These are phyloP conservation scores for Percopsis omiscomaycus DNA, from an alignment of 2,797 vertebrate genomes.

Conservation along the genomic window DNA sequence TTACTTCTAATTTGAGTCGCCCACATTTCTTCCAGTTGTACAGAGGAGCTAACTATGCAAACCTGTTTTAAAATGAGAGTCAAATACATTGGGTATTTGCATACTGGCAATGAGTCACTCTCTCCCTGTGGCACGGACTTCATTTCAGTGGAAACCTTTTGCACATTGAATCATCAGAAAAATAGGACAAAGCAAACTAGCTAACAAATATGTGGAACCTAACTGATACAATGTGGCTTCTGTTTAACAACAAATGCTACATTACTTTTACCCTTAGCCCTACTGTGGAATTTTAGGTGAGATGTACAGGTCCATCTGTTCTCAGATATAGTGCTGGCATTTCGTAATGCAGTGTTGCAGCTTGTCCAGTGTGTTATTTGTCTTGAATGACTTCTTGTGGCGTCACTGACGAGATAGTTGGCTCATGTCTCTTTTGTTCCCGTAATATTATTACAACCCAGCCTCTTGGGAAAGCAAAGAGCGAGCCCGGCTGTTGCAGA, in stretches of 20 bases:
- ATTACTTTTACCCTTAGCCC: neutral
- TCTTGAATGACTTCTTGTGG: constrained; percentile 15
- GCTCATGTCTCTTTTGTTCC: constrained; percentile 40
- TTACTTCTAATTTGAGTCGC: neutral
- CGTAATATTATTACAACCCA: constrained; percentile 22
- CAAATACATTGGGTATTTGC: constrained; percentile 58
- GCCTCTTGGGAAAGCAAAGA: constrained; percentile 50
- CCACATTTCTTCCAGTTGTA: neutral
- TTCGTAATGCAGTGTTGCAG: no score
- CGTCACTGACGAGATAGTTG: constrained; percentile 21
- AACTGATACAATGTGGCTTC: no score
- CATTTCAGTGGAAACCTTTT: constrained; percentile 43
- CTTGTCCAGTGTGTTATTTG: constrained; percentile 12
- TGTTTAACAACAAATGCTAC: constrained; percentile 23
- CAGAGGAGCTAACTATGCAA: constrained; percentile 48
- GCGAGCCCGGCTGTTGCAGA: constrained; percentile 48
- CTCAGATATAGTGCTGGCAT: no score
- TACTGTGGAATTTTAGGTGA: neutral
- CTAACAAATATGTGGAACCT: constrained; percentile 9
- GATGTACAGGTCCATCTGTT: no score
- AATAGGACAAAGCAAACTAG: constrained; percentile 29
- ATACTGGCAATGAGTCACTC: constrained; percentile 51
- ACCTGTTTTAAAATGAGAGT: constrained; percentile 42
- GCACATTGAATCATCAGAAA: constrained; percentile 52
- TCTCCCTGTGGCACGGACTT: constrained; percentile 13